Evolutionary conservation across 2,888 invertebrate species (phyloP).

Genomic region (Diarsia mendica): DNA sequence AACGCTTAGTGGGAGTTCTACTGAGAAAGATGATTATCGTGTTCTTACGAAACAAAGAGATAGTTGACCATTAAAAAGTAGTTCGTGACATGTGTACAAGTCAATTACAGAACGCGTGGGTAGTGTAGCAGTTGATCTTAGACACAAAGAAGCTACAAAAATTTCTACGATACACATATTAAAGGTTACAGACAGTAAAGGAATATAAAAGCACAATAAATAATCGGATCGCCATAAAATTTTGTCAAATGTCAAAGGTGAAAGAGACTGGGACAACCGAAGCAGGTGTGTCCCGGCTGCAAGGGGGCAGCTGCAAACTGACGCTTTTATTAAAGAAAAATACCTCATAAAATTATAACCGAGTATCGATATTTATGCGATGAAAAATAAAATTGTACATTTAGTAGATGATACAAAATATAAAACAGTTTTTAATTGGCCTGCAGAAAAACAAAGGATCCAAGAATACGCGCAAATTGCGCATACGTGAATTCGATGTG

Average conservation of each 20-base stretch:
- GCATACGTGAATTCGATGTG: conserved; percentile 61
- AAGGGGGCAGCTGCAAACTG: conserved; percentile 75
- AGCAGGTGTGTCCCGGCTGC: conserved; percentile 79
- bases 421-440: conserved; percentile 57
- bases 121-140: conserved; percentile 47
- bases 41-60: conserved; percentile 68
- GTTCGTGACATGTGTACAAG: conserved; percentile 70
- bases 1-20: conserved; percentile 59
- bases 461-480: conserved; percentile 61
- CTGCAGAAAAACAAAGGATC: conserved; percentile 63
- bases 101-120: conserved; percentile 66
- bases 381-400: conserved; percentile 60
- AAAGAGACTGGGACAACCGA: conserved; percentile 73
- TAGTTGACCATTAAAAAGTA: conserved; percentile 66
- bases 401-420: conserved; percentile 54
- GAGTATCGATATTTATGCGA: conserved; percentile 67
- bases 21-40: conserved; percentile 60
- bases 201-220: conserved; percentile 63
- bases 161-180: conserved; percentile 28
- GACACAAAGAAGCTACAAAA: conserved; percentile 52
- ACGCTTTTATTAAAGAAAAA: conserved; percentile 69
- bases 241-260: conserved; percentile 85
- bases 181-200: conserved; percentile 42
- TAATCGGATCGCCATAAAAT: conserved; percentile 63
- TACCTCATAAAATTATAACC: conserved; percentile 67